These are phyloP conservation scores for Scelioninae gen. 1 DNA, from an alignment of 2,888 invertebrate genomes.

Conservation along the genomic window DNA sequence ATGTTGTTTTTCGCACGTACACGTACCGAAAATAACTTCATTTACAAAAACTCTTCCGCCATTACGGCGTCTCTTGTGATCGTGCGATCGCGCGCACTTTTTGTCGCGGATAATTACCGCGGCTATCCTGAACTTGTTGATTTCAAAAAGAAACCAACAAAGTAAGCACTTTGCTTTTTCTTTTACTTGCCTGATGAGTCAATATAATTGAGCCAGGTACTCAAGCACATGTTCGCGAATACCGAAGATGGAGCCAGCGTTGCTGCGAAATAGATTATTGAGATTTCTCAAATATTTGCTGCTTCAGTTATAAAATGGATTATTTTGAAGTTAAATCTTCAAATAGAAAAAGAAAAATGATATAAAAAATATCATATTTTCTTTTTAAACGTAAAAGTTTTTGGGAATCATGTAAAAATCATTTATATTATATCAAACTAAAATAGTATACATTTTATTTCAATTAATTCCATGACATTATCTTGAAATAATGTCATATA, in stretches of 20 bases:
- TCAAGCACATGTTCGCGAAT: constrained; percentile 55
- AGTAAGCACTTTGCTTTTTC: constrained; percentile 32
- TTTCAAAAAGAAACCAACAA: constrained; percentile 50
- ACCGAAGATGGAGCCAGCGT: constrained; percentile 31
- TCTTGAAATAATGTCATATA: too few species aligned
- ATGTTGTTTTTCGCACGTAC: constrained; percentile 29
- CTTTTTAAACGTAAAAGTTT: too few species aligned
- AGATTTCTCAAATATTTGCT: constrained; percentile 16
- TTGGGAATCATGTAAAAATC: too few species aligned
- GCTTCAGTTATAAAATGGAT: too few species aligned
- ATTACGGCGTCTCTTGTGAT: too few species aligned
- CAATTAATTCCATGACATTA: too few species aligned
- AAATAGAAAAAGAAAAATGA: too few species aligned
- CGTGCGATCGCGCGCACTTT: too few species aligned
- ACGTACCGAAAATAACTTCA: constrained; percentile 46
- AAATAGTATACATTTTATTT: too few species aligned
- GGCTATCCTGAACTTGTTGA: constrained; percentile 41
- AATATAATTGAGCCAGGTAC: constrained; percentile 57
- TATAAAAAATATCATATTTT: too few species aligned
- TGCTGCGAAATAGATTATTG: constrained; percentile 37
- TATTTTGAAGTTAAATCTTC: too few species aligned
- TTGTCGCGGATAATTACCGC: constrained; percentile 51
- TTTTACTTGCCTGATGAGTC: constrained; percentile 54
- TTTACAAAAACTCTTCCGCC: constrained; percentile 45
- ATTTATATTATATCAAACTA: too few species aligned